phyloP scores from a whole-genome alignment of 2,888 invertebrate genomes.

The Eupeodes luniger region DNA sequence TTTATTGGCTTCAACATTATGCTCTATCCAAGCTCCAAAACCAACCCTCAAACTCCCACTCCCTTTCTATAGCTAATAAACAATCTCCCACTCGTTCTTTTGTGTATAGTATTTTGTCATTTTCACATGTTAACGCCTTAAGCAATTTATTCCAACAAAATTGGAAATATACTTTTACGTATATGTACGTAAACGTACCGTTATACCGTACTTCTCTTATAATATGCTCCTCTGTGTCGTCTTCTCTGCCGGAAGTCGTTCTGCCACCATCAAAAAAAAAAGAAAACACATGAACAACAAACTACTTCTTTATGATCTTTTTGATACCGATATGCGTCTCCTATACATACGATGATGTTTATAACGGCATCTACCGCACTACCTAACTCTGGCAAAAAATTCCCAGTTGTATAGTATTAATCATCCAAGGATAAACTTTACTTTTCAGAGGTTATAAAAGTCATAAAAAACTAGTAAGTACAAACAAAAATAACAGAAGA shows the following conservation, averaged over 20 bases:
- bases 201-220: neutral
- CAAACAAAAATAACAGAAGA: neutral
- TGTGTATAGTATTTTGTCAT: conserved; percentile 64
- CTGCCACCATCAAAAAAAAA: neutral
- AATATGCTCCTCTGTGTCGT: neutral
- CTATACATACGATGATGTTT: neutral
- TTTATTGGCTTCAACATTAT: too few relatives aligned
- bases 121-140: conserved; percentile 70
- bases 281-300: conserved; percentile 20
- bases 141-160: conserved; percentile 53
- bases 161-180: conserved; percentile 30
- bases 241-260: conserved; percentile 25
- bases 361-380: too few relatives aligned
- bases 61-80: neutral
- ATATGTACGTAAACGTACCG: too few relatives aligned
- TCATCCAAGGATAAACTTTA: conserved; percentile 57
- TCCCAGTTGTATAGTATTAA: conserved; percentile 67
- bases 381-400: conserved; percentile 48
- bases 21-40: too few relatives aligned
- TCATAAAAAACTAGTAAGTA: conserved; percentile 24
- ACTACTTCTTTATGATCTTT: conserved; percentile 44
- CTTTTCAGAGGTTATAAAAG: conserved; percentile 54
- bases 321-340: conserved; percentile 41
- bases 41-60: neutral
- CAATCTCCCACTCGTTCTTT: conserved; percentile 9